These are phyloP conservation scores for Dorcus parallelipipedus DNA, from an alignment of 2,888 invertebrate species.

Conservation along the genomic window DNA sequence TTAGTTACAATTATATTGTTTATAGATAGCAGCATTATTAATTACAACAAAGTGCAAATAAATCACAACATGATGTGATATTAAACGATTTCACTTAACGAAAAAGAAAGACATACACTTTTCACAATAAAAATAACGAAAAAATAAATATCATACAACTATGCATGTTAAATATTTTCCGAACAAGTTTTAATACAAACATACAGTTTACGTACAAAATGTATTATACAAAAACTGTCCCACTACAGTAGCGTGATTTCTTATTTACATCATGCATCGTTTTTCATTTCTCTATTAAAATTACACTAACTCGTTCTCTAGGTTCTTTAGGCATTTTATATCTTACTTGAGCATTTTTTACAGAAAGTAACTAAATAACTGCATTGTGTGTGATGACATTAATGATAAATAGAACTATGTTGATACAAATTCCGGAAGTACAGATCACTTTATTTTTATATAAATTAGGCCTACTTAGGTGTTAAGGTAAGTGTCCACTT, in stretches of 20 bases:
- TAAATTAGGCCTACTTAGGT: too few relatives aligned
- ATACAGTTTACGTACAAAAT: slow-evolving; percentile 39
- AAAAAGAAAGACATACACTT: neutral
- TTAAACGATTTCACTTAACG: neutral
- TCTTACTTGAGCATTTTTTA: slow-evolving; percentile 13
- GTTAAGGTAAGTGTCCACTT: too few relatives aligned
- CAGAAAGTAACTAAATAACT: slow-evolving; percentile 2
- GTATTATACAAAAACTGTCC: slow-evolving; percentile 41
- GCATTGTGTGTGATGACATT: neutral
- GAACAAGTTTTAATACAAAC: slow-evolving; percentile 33
- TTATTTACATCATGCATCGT: slow-evolving; percentile 5
- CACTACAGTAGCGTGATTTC: slow-evolving; percentile 9
- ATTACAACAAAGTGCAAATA: slow-evolving; percentile 11
- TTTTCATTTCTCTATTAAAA: neutral
- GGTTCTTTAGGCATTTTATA: slow-evolving; percentile 15
- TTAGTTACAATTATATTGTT: slow-evolving; percentile 6
- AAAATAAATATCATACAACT: neutral
- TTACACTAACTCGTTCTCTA: slow-evolving; percentile 10
- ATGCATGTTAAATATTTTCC: neutral
- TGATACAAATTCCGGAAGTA: too few relatives aligned
- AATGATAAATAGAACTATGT: too few relatives aligned
- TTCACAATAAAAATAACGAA: slow-evolving; percentile 25
- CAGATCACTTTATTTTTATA: too few relatives aligned
- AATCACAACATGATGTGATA: neutral
- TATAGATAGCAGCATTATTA: neutral